These are phyloP conservation scores for Dicentrarchus labrax DNA, from an alignment of 2,113 vertebrate species.

Conservation along the genomic window DNA sequence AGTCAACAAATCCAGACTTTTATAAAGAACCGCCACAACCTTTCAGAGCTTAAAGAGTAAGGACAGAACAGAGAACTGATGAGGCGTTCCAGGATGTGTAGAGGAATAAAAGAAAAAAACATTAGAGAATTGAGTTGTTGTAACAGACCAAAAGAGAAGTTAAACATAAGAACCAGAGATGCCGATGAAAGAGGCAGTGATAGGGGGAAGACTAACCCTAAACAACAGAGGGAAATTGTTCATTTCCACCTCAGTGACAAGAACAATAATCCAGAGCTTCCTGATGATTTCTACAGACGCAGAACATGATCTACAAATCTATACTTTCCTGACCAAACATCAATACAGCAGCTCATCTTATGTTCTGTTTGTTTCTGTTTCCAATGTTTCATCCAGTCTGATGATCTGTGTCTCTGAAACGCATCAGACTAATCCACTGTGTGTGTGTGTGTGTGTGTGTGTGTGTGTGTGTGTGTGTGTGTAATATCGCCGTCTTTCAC, in stretches of 20 bases:
- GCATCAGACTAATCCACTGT: neutral
- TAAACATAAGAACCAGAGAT: neutral
- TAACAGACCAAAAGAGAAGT: neutral
- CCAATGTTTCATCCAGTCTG: neutral
- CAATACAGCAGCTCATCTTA: neutral
- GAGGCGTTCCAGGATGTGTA: no score
- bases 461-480: slow-evolving; percentile 12
- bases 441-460: slow-evolving; percentile 27
- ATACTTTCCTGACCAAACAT: neutral
- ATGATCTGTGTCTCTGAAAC: slow-evolving; percentile 24
- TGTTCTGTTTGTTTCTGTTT: slow-evolving; percentile 2
- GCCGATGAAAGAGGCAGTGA: neutral
- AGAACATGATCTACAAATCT: neutral
- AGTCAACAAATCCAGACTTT: neutral
- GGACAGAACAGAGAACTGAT: neutral
- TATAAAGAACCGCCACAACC: no score
- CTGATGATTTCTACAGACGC: neutral
- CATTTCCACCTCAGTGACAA: no score
- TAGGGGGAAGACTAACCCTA: neutral
- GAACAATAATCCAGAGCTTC: no score
- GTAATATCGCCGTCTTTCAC: slow-evolving; percentile 38
- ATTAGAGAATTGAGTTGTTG: neutral
- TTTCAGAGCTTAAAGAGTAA: neutral
- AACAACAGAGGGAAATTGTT: neutral
- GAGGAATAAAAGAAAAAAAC: no score